phyloP scores from a whole-genome alignment of 2,888 invertebrate species.

The Dioctria linearis region DNA sequence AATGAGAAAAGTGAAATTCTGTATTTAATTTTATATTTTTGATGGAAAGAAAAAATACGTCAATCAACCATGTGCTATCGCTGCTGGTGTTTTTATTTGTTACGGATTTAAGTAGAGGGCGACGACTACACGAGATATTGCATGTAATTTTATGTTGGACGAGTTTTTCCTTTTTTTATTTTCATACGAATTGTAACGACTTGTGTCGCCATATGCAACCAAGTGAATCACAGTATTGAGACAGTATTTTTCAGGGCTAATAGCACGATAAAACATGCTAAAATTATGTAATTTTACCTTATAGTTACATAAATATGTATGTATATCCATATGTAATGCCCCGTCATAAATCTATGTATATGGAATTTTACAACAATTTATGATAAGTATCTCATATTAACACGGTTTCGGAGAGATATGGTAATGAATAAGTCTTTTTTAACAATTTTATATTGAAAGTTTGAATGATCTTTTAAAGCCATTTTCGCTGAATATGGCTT shows the following conservation, averaged over 20 bases:
- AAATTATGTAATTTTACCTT: too few relatives aligned
- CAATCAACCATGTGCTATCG: slow-evolving; percentile 29
- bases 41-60: slow-evolving; percentile 15
- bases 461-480: too few relatives aligned
- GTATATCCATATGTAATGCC: too few relatives aligned
- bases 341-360: too few relatives aligned
- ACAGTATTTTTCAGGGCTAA: neutral
- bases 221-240: slow-evolving; percentile 23
- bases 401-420: too few relatives aligned
- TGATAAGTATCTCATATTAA: too few relatives aligned
- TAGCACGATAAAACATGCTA: neutral
- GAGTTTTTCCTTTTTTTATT: neutral
- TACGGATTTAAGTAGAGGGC: neutral
- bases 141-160: neutral
- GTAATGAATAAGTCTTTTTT: too few relatives aligned
- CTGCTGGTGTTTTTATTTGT: neutral
- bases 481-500: too few relatives aligned
- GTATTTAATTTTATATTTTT: slow-evolving; percentile 23
- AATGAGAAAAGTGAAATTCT: slow-evolving; percentile 17
- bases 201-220: neutral
- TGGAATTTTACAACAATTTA: too few relatives aligned
- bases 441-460: too few relatives aligned
- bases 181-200: neutral
- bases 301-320: too few relatives aligned
- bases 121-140: slow-evolving; percentile 30